Evolutionary conservation across 2,888 invertebrate genomes (phyloP), one percentile per base, ranked within the genome.

Genomic region (Drosophila putrida): DNA sequence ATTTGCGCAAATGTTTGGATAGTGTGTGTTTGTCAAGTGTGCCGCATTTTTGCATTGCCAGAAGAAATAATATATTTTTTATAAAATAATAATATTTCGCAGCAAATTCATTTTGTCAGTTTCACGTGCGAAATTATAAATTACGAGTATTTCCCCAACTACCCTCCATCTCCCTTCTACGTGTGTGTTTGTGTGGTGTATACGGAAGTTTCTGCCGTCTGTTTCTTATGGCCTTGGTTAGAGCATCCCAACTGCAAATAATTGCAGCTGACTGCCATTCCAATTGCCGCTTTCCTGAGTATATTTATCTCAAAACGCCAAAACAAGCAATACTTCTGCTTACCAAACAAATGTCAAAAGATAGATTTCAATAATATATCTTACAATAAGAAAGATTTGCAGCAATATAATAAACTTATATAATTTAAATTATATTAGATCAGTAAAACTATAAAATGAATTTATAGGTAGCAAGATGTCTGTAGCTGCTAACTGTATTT

Each of bases 61-160:
- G 59, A 43, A 46, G 46, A 44, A 28, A 33, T 31, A 31, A 6
- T 20, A 20, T 20, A 20, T 20, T 20, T 20, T 20, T 20, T 20
- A 20, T 20, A 20, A 20, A 20, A 20, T 20, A 20, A 20, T 20
- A 20, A 31, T 59, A 58, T 44, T 44, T 59, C 44, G 62, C 62
- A 50, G 55, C 55, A 57, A 53, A 69, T 62, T 63, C 49, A 61
- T 62, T 83, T 87, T 83, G 87, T 81, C 89, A 89, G 78, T 75
- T 89, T 80, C 89, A 87, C 85, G 89, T 85, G 85, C 82, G 74
- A 88, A 87, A 85, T 89, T 86, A 84, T 86, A 82, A 86, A 86
- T 89, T 85, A 88, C 78, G 88, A 47, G 47, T 31, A 38, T 58
- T 50, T 71, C 13, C 41, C 55, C 38, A 27, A 49, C 51, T 51